phyloP scores from a whole-genome alignment of 2,113 vertebrate genomes.

The Misgurnus mizolepis region DNA sequence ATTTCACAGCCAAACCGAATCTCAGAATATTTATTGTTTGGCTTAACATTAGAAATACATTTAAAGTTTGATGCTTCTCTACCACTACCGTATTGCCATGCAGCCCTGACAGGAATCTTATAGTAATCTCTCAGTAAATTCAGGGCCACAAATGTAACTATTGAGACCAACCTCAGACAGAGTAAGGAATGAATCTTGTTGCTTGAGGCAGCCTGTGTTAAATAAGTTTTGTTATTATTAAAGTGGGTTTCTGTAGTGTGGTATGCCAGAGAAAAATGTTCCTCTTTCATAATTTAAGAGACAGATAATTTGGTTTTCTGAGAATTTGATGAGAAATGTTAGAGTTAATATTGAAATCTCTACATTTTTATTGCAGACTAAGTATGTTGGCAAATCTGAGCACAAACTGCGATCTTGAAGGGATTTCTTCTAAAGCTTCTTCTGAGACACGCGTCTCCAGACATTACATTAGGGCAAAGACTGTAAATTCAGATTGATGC shows the following conservation, averaged over 20 bases:
- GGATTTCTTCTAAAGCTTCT: too few species aligned
- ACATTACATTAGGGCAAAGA: neutral
- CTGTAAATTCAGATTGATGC: neutral
- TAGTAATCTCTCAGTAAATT: neutral
- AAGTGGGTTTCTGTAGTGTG: neutral
- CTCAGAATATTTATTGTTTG: conserved; percentile 12
- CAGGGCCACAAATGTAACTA: too few species aligned
- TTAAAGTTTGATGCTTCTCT: neutral
- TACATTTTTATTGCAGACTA: conserved; percentile 9
- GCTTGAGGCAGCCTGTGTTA: too few species aligned
- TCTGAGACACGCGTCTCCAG: neutral
- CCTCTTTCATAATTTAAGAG: neutral
- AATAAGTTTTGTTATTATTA: neutral
- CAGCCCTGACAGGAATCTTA: neutral
- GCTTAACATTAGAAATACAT: neutral
- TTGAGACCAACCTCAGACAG: too few species aligned
- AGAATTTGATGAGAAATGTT: neutral
- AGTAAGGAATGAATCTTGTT: too few species aligned
- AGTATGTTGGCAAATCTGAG: neutral
- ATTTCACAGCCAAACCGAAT: neutral
- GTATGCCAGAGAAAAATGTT: neutral
- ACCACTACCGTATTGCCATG: neutral
- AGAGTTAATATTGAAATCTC: neutral
- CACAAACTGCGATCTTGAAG: neutral
- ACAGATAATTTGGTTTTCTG: too few species aligned